Conservation (phyloP, 2,888 invertebrate genomes). For the Caenorhabditis sinica region DNA sequence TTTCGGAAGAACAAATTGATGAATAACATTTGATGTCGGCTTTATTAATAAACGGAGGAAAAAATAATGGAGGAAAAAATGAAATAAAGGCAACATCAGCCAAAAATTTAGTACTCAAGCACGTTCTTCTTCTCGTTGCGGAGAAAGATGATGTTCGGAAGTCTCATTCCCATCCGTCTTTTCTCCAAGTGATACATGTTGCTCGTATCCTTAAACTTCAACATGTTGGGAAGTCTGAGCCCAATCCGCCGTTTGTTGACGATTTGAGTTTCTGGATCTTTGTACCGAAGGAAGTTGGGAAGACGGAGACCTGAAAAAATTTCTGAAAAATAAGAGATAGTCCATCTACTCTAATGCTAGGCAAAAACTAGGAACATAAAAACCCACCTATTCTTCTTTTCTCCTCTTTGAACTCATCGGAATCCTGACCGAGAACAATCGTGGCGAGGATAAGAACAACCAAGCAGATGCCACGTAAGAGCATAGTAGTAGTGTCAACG, state of each 20-base stretch:
- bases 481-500: slow-evolving; percentile 20
- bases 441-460: slow-evolving; percentile 47
- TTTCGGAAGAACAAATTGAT: not conserved
- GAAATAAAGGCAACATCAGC: slow-evolving; percentile 25
- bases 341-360: not conserved
- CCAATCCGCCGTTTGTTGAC: slow-evolving; percentile 67
- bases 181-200: slow-evolving; percentile 60
- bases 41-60: slow-evolving; percentile 30
- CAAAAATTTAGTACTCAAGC: slow-evolving; percentile 52
- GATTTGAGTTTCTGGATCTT: slow-evolving; percentile 30
- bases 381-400: slow-evolving; percentile 55
- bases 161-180: slow-evolving; percentile 67
- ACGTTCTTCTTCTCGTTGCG: slow-evolving; percentile 65
- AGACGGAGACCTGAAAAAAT: slow-evolving; percentile 61
- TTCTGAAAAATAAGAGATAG: not conserved
- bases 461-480: slow-evolving; percentile 34
- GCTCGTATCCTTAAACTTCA: slow-evolving; percentile 62
- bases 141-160: slow-evolving; percentile 67
- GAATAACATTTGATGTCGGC: slow-evolving; percentile 51
- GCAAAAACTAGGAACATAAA: not conserved
- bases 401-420: slow-evolving; percentile 20
- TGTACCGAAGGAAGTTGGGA: slow-evolving; percentile 56
- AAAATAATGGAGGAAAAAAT: slow-evolving; percentile 9
- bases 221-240: slow-evolving; percentile 67
- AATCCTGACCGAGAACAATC: slow-evolving; percentile 35